These are phyloP conservation scores for Drosophila antonietae DNA, from an alignment of 2,888 invertebrate species.

Conservation along the genomic window DNA sequence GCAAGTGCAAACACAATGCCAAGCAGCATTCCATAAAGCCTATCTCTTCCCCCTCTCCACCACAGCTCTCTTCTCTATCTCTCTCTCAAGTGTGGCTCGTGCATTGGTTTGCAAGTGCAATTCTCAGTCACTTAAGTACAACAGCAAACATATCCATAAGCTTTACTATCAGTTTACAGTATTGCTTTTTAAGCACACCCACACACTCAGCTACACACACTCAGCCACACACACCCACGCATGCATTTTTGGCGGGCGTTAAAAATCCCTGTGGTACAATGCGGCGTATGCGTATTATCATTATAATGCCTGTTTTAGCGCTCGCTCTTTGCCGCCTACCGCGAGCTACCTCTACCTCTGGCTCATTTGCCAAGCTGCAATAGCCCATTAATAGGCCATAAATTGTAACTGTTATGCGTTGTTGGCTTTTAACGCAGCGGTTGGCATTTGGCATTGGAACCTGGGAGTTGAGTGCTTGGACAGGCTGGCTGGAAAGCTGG, in stretches of 20 bases:
- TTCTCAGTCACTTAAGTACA: constrained; percentile 64
- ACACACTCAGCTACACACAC: neutral
- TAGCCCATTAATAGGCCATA: constrained; percentile 78
- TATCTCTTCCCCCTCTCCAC: neutral
- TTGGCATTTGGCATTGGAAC: constrained; percentile 68
- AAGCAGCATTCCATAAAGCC: constrained; percentile 19
- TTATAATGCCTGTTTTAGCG: constrained; percentile 22
- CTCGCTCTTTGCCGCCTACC: constrained; percentile 37
- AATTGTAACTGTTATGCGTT: constrained; percentile 81
- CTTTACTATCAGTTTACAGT: constrained; percentile 51
- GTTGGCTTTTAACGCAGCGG: constrained; percentile 77
- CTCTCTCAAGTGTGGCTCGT: neutral
- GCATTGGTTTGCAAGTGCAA: constrained; percentile 54
- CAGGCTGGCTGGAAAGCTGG: too few species aligned
- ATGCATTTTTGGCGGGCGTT: constrained; percentile 12
- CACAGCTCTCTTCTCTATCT: neutral
- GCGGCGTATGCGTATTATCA: constrained; percentile 62
- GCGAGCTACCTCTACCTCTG: constrained; percentile 50
- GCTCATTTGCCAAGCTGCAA: constrained; percentile 21
- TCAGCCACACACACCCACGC: neutral
- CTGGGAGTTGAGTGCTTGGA: constrained; percentile 50
- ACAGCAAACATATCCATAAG: constrained; percentile 63
- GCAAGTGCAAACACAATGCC: constrained; percentile 47
- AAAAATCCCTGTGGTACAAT: constrained; percentile 26
- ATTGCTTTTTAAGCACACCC: constrained; percentile 49